Evolutionary conservation across 2,113 vertebrate species (phyloP).

Genomic region (Scalopus aquaticus): DNA sequence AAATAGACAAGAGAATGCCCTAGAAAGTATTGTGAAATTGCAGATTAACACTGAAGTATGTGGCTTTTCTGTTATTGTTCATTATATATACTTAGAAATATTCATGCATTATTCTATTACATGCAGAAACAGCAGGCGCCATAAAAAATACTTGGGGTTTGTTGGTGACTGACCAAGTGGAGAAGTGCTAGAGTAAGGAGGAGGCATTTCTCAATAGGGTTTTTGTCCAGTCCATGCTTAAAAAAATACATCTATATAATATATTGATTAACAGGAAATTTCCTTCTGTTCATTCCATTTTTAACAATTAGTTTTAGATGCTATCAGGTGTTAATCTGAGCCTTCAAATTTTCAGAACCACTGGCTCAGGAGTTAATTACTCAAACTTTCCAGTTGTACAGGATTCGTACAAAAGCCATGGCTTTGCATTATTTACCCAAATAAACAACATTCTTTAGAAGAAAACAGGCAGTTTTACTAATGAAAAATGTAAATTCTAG

Average conservation of each 20-base stretch:
- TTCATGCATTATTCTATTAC: conserved; percentile 44
- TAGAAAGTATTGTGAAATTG: conserved; percentile 51
- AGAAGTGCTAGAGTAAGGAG: neutral
- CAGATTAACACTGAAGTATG: neutral
- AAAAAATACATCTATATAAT: neutral
- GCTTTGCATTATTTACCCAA: conserved; percentile 52
- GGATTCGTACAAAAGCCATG: neutral
- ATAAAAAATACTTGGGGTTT: conserved; percentile 21
- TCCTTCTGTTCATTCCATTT: neutral
- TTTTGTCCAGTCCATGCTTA: neutral
- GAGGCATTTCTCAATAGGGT: neutral
- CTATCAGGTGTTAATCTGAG: neutral
- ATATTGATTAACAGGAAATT: neutral
- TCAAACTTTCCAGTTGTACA: conserved; percentile 46
- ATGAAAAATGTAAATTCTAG: conserved; percentile 73
- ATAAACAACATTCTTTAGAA: conserved; percentile 62
- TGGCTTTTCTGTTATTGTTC: conserved; percentile 49
- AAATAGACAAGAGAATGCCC: neutral
- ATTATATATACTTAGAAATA: conserved; percentile 59
- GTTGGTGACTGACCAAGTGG: conserved; percentile 20
- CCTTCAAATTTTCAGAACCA: neutral
- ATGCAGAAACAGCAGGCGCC: neutral
- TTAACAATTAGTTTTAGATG: conserved; percentile 16
- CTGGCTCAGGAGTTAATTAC: conserved; percentile 46
- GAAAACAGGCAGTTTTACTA: conserved; percentile 64